Percentiles rank a stretch among this genome's conserved stretches.
These are phyloP conservation scores for Cybosia mesomella DNA, from an alignment of 2,888 invertebrate species.

Conservation along the genomic window DNA sequence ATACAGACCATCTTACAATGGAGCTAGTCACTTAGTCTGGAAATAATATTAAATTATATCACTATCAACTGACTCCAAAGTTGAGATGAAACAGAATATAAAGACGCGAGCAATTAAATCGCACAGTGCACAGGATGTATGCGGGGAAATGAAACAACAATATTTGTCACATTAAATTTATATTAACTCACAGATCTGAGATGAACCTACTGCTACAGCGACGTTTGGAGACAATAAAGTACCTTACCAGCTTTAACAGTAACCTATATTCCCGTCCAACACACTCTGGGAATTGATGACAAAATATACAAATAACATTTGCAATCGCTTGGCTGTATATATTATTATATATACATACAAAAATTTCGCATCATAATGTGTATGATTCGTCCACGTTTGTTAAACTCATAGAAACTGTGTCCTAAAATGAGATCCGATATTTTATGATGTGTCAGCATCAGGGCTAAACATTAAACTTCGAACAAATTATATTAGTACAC, in stretches of 20 bases:
- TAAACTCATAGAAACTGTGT: neutral
- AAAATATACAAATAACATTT: constrained; percentile 44
- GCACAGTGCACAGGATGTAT: constrained; percentile 56
- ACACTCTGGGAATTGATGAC: constrained; percentile 42
- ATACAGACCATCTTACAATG: neutral
- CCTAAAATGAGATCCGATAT: constrained; percentile 1
- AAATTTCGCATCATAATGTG: constrained; percentile 57
- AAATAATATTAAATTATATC: neutral
- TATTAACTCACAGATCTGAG: constrained; percentile 84
- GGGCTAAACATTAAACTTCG: neutral
- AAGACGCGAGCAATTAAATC: constrained; percentile 55
- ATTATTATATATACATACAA: constrained; percentile 48
- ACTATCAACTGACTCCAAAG: neutral
- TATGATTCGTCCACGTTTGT: constrained; percentile 48
- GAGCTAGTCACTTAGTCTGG: neutral
- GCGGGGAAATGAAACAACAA: constrained; percentile 80
- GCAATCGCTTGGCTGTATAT: constrained; percentile 60
- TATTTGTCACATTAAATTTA: constrained; percentile 83
- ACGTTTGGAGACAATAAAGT: constrained; percentile 40
- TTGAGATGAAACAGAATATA: constrained; percentile 9
- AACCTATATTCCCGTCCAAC: constrained; percentile 42
- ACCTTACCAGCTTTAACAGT: constrained; percentile 31
- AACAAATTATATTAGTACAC: constrained; percentile 36
- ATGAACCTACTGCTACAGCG: constrained; percentile 72
- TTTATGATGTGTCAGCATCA: neutral